Conservation (phyloP, 1,140 invertebrate genomes). For the Chelonus insularis region DNA sequence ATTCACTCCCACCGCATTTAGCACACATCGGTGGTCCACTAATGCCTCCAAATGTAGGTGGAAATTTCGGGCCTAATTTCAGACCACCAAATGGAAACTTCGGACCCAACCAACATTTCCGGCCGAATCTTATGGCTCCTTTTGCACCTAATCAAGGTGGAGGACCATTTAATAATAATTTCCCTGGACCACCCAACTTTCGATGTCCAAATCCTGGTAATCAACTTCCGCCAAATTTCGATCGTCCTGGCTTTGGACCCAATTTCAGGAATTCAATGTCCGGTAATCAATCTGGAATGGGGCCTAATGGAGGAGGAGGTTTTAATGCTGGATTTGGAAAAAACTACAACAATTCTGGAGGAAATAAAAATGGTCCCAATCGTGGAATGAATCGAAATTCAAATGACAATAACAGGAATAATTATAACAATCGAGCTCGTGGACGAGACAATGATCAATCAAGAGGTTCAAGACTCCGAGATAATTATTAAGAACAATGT, state of each 20-base stretch:
- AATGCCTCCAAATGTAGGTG: conserved; percentile 33
- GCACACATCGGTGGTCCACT: conserved; percentile 44
- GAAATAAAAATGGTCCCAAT: conserved; percentile 40
- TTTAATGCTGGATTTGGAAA: conserved; percentile 40
- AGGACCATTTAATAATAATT: conserved; percentile 41
- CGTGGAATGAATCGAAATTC: conserved; percentile 41
- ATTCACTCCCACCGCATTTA: conserved; percentile 40
- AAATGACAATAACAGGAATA: conserved; percentile 49
- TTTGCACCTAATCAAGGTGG: conserved; percentile 43
- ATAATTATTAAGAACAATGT: conserved; percentile 44
- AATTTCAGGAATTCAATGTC: conserved; percentile 44
- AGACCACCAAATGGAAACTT: conserved; percentile 51
- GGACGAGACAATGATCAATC: conserved; percentile 48
- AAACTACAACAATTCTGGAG: conserved; percentile 26
- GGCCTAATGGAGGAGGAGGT: conserved; percentile 31
- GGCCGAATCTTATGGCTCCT: conserved; percentile 43
- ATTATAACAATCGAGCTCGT: conserved; percentile 48
- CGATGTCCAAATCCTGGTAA: conserved; percentile 39
- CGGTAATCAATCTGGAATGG: conserved; percentile 31
- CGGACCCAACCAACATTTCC: conserved; percentile 48
- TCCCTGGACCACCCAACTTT: conserved; percentile 49
- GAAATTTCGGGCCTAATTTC: conserved; percentile 46
- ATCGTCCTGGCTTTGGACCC: conserved; percentile 46
- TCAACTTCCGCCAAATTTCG: conserved; percentile 45
- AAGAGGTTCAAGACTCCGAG: conserved; percentile 44